phyloP scores from a whole-genome alignment of 2,888 invertebrate genomes.

The Incurvaria masculella region DNA sequence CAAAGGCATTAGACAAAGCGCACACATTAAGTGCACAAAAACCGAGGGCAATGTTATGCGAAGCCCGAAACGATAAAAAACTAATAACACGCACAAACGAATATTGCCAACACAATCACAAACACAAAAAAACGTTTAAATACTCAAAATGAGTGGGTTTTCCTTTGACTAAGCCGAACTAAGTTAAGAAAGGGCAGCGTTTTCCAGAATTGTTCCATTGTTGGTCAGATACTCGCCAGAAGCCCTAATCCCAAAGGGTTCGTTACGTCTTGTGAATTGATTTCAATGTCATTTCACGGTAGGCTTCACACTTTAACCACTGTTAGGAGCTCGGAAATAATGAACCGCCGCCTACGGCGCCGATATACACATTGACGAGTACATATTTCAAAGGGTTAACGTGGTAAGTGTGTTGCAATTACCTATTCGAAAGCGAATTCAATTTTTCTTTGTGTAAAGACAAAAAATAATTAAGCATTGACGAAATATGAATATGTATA shows the following conservation, averaged over 20 bases:
- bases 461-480: too few relatives aligned
- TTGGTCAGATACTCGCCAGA: neutral
- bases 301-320: neutral
- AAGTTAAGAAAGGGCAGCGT: neutral
- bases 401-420: too few relatives aligned
- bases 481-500: too few relatives aligned
- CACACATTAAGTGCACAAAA: neutral
- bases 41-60: neutral
- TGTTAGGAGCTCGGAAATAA: too few relatives aligned
- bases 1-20: neutral
- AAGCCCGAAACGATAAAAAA: neutral
- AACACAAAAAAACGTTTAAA: neutral
- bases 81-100: too few relatives aligned
- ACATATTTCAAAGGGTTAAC: too few relatives aligned
- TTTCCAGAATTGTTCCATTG: neutral
- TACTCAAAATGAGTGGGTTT: neutral
- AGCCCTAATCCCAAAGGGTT: neutral
- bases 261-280: neutral
- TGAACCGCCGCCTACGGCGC: too few relatives aligned
- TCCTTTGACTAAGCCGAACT: neutral
- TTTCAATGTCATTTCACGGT: neutral
- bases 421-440: too few relatives aligned
- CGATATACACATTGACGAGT: too few relatives aligned
- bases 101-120: neutral
- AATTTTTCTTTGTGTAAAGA: too few relatives aligned